These are phyloP conservation scores for Piezodorus guildinii DNA, from an alignment of 1,140 invertebrate genomes.

Conservation along the genomic window DNA sequence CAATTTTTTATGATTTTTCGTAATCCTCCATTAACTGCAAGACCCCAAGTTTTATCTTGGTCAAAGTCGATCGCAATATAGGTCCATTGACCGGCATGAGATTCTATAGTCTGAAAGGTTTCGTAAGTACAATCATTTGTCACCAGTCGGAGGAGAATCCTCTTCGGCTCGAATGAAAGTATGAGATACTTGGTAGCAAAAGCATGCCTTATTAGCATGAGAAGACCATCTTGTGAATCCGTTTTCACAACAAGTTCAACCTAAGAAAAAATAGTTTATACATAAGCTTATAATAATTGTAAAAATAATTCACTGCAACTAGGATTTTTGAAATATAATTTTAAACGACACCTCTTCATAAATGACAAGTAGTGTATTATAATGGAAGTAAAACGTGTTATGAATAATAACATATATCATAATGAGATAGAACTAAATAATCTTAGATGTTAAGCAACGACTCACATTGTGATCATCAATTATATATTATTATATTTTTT, in stretches of 20 bases:
- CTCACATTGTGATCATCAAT: no score
- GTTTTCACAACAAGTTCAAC: background rate
- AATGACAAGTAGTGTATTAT: no score
- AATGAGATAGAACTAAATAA: no score
- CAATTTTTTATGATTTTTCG: background rate
- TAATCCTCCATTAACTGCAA: constrained; percentile 8
- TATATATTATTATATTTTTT: no score
- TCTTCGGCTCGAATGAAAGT: background rate
- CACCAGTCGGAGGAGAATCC: background rate
- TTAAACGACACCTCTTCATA: no score
- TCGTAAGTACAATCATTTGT: background rate
- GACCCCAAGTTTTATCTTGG: background rate
- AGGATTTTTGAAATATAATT: no score
- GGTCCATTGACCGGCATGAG: background rate
- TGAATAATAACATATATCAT: no score
- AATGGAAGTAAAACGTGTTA: no score
- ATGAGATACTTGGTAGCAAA: background rate
- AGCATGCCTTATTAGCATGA: constrained; percentile 4
- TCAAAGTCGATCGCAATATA: background rate
- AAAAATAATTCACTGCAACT: no score
- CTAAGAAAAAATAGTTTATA: background rate
- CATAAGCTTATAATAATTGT: no score
- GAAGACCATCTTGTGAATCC: background rate
- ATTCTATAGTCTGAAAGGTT: background rate
- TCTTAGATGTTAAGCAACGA: no score